These are phyloP conservation scores for Tupiocoris notatus DNA, from an alignment of 2,888 invertebrate species.

Conservation along the genomic window DNA sequence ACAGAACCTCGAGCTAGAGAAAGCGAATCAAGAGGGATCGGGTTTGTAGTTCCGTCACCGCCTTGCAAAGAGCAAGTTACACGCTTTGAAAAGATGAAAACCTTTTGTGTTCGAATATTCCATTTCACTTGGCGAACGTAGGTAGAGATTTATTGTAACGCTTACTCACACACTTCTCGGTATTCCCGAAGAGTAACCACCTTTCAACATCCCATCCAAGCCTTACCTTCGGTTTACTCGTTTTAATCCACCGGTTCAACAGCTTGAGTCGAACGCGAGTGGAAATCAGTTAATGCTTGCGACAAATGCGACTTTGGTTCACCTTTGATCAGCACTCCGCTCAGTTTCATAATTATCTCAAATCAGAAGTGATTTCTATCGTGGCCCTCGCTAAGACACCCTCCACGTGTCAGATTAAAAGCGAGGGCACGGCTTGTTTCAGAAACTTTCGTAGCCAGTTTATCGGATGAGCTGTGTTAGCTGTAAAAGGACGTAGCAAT, in stretches of 20 bases:
- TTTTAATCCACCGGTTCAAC: constrained; percentile 35
- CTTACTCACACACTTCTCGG: no score
- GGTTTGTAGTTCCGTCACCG: no score
- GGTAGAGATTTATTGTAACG: neutral
- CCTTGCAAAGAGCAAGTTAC: neutral
- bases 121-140: constrained; percentile 7
- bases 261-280: neutral
- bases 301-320: neutral
- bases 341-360: neutral
- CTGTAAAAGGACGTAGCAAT: no score
- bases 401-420: neutral
- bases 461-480: no score
- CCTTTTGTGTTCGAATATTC: constrained; percentile 21
- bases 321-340: neutral
- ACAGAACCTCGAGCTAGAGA: neutral
- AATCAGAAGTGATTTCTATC: neutral
- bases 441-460: no score
- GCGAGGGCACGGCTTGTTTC: neutral
- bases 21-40: no score
- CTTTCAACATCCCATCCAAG: no score
- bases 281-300: constrained; percentile 22
- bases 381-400: neutral
- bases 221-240: no score
- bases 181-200: no score
- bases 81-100: neutral